These are phyloP conservation scores for Heliocidaris erythrogramma DNA, from an alignment of 35 echinoderm and acorn worm genomes.

Conservation along the genomic window DNA sequence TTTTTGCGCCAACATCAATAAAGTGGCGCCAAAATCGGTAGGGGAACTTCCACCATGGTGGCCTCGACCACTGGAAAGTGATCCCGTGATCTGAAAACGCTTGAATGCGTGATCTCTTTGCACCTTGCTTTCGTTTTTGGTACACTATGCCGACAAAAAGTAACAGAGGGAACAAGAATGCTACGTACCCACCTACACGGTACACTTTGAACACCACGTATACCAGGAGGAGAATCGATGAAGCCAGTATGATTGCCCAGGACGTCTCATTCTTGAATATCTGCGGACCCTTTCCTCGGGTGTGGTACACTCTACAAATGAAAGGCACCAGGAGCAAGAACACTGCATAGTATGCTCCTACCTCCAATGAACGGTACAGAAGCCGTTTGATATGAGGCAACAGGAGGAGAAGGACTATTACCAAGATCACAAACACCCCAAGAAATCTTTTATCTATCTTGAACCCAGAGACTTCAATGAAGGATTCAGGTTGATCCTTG, in stretches of 20 bases:
- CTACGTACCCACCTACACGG: not conserved
- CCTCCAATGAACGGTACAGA: not conserved
- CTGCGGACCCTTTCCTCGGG: not conserved
- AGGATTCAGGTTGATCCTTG: not conserved
- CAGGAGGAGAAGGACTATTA: not conserved
- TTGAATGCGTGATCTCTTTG: not conserved
- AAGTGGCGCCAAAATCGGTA: constrained; percentile 8
- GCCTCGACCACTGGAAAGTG: not conserved
- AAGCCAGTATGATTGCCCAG: not conserved
- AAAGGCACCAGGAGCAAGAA: not conserved
- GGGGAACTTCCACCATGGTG: not conserved
- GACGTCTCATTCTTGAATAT: not conserved
- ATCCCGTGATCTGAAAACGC: not conserved
- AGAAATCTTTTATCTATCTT: not conserved
- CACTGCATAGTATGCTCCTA: not conserved
- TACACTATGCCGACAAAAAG: not conserved
- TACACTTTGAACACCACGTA: not conserved
- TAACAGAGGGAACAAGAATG: not conserved
- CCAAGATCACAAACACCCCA: not conserved
- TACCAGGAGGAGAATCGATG: not conserved
- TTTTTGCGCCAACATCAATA: not conserved
- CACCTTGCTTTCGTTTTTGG: not conserved
- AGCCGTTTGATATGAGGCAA: not conserved
- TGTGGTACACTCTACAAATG: not conserved
- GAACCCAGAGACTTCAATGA: not conserved